Base-by-base conservation (phyloP, 2,888 invertebrate species). In the Euzophera pinguis region DNA sequence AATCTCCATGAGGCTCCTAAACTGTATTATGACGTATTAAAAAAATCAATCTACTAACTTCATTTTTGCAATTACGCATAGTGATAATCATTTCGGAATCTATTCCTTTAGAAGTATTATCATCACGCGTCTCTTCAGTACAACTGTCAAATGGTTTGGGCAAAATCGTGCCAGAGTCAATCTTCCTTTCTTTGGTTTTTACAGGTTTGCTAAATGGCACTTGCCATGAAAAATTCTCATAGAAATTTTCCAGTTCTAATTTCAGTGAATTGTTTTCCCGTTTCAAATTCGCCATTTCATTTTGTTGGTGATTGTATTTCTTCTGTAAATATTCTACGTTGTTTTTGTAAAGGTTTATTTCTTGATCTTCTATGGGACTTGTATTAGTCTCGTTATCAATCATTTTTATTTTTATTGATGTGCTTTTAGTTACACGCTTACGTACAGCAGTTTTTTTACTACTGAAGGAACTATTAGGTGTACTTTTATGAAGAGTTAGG, bases 11-110 rank as follows among this genome's bases (percentile, higher is more conserved):
- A n/a, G n/a, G n/a, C n/a, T n/a, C n/a, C n/a, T n/a, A n/a, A n/a
- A n/a, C n/a, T n/a, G n/a, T n/a, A n/a, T n/a, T n/a, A n/a, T n/a
- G n/a, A n/a, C n/a, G n/a, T n/a, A n/a, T n/a, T n/a, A n/a, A 22
- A 22, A 3, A 22, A 22, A 22, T 22, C 5, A 22, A 22, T 22
- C 2, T 3, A 22, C 32, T 32, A 69, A 86, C 87, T 74, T 84
- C 67, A 62, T 84, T 75, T 63, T 72, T 74, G 53, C 82, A 82
- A 52, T 84, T 83, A 61, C 85, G 84, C 72, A 90, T 75, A 8
- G 89, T 88, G 35, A 90, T 90, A 12, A 85, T 73, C 74, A 88
- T 82, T 77, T 89, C 89, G 0, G 89, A 89, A 55, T 87, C 83
- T 22, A 77, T 71, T 47, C 67, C 64, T 54, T 76, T 76, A 0